Base-by-base conservation (phyloP, 2,113 vertebrate species). In the Sinosuthora webbiana region DNA sequence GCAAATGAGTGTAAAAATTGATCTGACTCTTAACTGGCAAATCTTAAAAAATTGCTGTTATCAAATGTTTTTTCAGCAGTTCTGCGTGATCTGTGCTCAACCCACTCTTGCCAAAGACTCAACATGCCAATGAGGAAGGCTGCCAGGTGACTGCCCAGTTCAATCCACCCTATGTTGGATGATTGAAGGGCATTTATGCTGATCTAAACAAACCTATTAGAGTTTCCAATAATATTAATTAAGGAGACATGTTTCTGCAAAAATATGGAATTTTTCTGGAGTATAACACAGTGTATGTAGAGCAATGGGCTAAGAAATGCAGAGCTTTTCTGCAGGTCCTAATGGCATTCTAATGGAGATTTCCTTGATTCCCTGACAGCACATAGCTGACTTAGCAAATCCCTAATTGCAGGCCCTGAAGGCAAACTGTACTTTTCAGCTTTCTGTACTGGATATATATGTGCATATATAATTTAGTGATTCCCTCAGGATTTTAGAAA, bases 321-420 rank as follows among this genome's bases (percentile, higher is more conserved):
- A 70, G 37, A 89, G 80, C 42, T 89, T 96, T 95, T 69, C 79
- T 94, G 49, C 78, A 83, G 80, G 90, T 91, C 84, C 76, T 87
- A 97, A 97, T 94, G 71, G 71, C 67, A 92, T 91, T 94, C 44
- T 64, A 94, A 97, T 95, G 89, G 95, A 94, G 90, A 78, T 92
- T 93, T 94, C 90, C 95, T 94, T 95, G 59, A 95, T 93, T 95
- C 68, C 50, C 64, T 17, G 5, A 89, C 79, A 97, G 83, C 75
- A 92, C 74, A 84, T 67, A 96, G 97, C 93, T 95, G 92, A 97
- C 87, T 93, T 92, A 88, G 80, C 86, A 92, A 97, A 93, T 90
- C 90, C 80, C 67, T 97, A 97, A 97, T 96, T 97, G 87, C 68
- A 74, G 87, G 64, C 78, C 89, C 92, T 80, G 88, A 95, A 93